Evolutionary conservation across 2,113 vertebrate genomes (phyloP), one percentile per base, ranked within the genome.

Genomic region (Dicaeum eximium): DNA sequence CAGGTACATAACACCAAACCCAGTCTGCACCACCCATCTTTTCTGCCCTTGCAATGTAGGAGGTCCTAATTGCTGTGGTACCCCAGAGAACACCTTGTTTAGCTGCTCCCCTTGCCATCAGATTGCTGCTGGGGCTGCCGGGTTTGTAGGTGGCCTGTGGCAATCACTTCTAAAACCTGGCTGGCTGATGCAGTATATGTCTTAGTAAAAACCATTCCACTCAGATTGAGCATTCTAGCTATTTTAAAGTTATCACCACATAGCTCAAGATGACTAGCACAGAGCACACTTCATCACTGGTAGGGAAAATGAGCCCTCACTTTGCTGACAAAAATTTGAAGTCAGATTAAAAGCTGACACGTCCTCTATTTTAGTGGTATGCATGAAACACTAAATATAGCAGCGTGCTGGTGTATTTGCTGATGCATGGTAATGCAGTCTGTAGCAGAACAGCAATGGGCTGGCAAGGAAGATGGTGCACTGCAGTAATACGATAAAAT

Each of bases 371-470:
- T 96, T 64, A 80, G 92, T 61, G 44, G 62, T 92, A 77, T 78
- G 71, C 83, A 93, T 91, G 81, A 93, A 90, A 83, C 84, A 58
- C 96, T 96, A 96, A 96, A 96, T 95, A 94, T 93, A 96, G 92
- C 94, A 84, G 81, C 0, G 3, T 62, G 61, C 79, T 82, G 0
- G 0, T 90, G 64, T 81, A 95, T 97, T 97, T 97, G 96, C 96
- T 97, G 97, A 97, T 95, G 92, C 92, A 93, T 78, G 67, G 84
- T 97, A 94, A 96, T 95, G 89, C 47, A 91, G 95, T 91, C 92
- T 79, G 82, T 65, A 90, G 94, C 88, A 94, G 87, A 95, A 78
- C 77, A 88, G 90, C 75, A 90, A 64, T 38, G 62, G 81, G 75
- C 95, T 97, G 96, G 93, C 97, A 92, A 82, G 47, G 44, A 93